phyloP scores from a whole-genome alignment of 2,113 vertebrate genomes.

The Aix galericulata region DNA sequence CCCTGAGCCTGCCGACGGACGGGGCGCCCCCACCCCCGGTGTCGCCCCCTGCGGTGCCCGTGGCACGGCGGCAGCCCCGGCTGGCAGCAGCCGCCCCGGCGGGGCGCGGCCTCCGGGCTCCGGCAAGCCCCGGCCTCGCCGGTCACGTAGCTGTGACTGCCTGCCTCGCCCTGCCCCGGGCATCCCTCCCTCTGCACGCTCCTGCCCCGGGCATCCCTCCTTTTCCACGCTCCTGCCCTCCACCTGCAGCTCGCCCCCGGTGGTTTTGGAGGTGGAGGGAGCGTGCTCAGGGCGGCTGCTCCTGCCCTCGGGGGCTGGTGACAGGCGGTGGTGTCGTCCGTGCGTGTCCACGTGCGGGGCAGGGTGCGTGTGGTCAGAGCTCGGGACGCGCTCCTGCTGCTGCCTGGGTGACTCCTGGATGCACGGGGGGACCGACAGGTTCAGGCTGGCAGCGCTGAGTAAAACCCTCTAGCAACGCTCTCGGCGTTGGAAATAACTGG shows the following conservation, averaged over 20 bases:
- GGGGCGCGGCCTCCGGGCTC: not conserved
- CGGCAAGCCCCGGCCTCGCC: not conserved
- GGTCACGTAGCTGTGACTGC: not conserved
- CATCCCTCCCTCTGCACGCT: rapidly evolving
- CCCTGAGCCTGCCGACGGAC: too few relatives aligned
- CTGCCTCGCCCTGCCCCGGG: not conserved
- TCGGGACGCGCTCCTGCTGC: not conserved
- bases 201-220: not conserved
- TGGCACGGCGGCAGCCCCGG: not conserved
- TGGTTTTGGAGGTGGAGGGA: not conserved
- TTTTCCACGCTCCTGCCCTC: too few relatives aligned
- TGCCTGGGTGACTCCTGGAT: not conserved
- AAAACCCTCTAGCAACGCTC: not conserved
- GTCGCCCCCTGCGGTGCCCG: too few relatives aligned
- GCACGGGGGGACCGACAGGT: not conserved
- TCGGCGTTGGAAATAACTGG: not conserved
- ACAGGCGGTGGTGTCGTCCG: not conserved
- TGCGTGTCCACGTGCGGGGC: rapidly evolving
- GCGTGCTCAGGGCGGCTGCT: not conserved
- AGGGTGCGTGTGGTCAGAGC: rapidly evolving
- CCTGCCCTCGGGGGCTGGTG: not conserved
- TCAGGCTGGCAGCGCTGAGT: not conserved
- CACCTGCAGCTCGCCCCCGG: not conserved
- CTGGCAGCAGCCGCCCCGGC: not conserved
- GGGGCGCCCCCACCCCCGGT: too few relatives aligned